A percentile compares a stretch with the other conserved stretches of the same genome.
Conservation (phyloP, 2,797 vertebrate species). For the Typhlichthys eigenmanni region DNA sequence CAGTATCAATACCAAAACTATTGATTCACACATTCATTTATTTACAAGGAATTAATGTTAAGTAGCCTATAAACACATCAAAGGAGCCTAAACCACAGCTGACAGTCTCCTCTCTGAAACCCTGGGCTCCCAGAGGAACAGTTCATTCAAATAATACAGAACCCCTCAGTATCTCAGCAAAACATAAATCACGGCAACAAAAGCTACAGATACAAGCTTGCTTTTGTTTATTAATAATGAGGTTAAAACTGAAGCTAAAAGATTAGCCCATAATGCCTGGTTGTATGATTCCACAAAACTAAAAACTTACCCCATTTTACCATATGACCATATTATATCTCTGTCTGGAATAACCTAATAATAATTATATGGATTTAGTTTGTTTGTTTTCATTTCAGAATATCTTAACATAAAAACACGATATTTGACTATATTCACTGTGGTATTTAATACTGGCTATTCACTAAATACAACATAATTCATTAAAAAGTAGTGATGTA, state of each 20-base stretch:
- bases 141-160: constrained; percentile 53
- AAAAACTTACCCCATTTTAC: constrained; percentile 53
- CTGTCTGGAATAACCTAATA: constrained; percentile 40
- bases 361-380: constrained; percentile 25
- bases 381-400: constrained; percentile 34
- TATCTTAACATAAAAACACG: neutral
- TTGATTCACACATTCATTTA: constrained; percentile 30
- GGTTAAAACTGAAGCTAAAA: constrained; percentile 67
- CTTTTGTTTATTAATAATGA: constrained; percentile 69
- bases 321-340: constrained; percentile 41
- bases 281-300: constrained; percentile 46
- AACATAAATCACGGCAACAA: constrained; percentile 69
- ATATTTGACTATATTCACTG: neutral
- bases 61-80: constrained; percentile 39
- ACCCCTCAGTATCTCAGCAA: constrained; percentile 69
- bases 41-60: constrained; percentile 50
- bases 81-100: constrained; percentile 54
- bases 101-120: constrained; percentile 53
- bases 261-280: constrained; percentile 65
- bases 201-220: constrained; percentile 59
- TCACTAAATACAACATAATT: neutral
- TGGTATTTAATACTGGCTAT: neutral
- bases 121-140: constrained; percentile 46
- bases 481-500: neutral
- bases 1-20: constrained; percentile 30